A percentile compares a stretch with the other conserved stretches of the same genome.
These are phyloP conservation scores for Temnothorax rugatulus DNA, from an alignment of 2,888 invertebrate species.

Conservation along the genomic window DNA sequence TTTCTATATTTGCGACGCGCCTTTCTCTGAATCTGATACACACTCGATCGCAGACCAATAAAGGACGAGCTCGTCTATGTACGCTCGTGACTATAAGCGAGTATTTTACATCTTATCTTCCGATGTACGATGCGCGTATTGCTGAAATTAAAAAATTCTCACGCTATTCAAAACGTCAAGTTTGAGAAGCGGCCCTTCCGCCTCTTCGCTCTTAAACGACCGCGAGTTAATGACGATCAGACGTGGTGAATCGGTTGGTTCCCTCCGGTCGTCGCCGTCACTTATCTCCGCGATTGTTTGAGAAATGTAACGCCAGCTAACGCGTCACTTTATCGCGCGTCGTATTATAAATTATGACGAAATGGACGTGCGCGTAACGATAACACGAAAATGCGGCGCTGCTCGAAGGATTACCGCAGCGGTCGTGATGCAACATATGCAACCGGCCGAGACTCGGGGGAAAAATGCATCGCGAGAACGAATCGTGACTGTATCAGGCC, in stretches of 20 bases:
- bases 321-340: constrained; percentile 66
- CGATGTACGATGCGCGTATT: background rate
- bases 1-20: constrained; percentile 8
- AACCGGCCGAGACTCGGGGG: background rate
- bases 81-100: background rate
- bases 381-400: constrained; percentile 47
- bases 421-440: constrained; percentile 2
- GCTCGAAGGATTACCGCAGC: constrained; percentile 34
- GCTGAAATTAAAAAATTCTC: constrained; percentile 9
- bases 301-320: constrained; percentile 62
- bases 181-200: background rate
- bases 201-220: background rate
- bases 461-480: constrained; percentile 12
- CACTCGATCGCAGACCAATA: background rate
- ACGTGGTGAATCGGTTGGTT: background rate
- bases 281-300: constrained; percentile 30
- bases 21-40: background rate
- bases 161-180: background rate
- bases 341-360: constrained; percentile 72
- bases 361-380: constrained; percentile 50
- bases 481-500: constrained; percentile 9
- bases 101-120: background rate
- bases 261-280: background rate
- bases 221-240: background rate
- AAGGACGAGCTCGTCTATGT: background rate